Conservation (phyloP, 2,113 vertebrate species). For the Prionailurus viverrinus region DNA sequence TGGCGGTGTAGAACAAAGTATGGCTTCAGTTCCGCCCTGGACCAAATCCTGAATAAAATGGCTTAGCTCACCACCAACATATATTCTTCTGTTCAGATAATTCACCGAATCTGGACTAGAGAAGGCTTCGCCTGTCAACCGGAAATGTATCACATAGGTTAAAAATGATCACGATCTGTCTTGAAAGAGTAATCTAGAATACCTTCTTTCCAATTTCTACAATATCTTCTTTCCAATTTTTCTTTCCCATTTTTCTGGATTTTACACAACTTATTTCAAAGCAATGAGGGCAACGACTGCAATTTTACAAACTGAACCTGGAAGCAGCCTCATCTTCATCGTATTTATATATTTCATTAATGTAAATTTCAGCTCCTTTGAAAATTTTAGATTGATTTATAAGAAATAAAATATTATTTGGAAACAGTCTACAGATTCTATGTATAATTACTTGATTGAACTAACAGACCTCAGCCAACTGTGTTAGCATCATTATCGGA, state of each 20-base stretch:
- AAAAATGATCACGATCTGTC: neutral
- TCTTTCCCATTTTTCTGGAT: neutral
- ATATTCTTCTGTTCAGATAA: slow-evolving; percentile 82
- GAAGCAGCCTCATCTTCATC: neutral
- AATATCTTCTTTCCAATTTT: neutral
- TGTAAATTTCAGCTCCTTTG: neutral
- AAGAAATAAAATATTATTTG: neutral
- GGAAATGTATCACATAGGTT: neutral
- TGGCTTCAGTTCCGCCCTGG: slow-evolving; percentile 86
- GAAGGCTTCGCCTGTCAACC: slow-evolving; percentile 31
- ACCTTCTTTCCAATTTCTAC: neutral
- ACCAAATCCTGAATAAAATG: slow-evolving; percentile 82
- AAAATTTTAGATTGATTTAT: neutral
- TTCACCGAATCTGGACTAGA: slow-evolving; percentile 68
- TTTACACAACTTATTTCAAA: slow-evolving; percentile 11
- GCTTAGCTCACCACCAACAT: slow-evolving; percentile 79
- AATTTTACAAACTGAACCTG: neutral
- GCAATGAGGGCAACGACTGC: neutral
- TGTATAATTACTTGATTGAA: slow-evolving; percentile 1
- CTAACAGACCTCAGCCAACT: slow-evolving; percentile 51
- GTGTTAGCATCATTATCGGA: neutral
- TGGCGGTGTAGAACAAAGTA: slow-evolving; percentile 64
- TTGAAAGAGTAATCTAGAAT: neutral
- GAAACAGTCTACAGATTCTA: slow-evolving; percentile 27
- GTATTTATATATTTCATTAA: neutral